phyloP scores from a whole-genome alignment of 2,888 invertebrate species.

The Gymnosoma rotundatum region DNA sequence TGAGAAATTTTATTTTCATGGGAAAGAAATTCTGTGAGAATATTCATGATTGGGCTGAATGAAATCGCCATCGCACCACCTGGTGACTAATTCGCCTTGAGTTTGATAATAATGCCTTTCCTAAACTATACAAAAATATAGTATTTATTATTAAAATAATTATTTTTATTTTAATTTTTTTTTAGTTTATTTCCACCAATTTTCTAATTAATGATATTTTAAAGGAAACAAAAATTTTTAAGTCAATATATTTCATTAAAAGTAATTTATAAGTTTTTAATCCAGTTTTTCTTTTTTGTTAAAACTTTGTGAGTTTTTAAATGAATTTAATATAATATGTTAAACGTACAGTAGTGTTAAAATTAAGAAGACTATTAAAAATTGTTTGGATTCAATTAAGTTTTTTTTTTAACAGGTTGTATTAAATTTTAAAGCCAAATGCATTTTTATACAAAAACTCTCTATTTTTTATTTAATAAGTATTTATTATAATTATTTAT shows the following conservation, averaged over 20 bases:
- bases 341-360: constrained; percentile 65
- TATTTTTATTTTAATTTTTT: constrained; percentile 47
- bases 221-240: constrained; percentile 57
- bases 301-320: constrained; percentile 28
- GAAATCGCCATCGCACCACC: no score
- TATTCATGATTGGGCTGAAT: no score
- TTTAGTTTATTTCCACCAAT: constrained; percentile 64
- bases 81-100: no score
- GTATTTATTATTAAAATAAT: constrained; percentile 54
- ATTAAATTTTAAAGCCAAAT: constrained; percentile 64
- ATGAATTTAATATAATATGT: constrained; percentile 43
- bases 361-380: constrained; percentile 53
- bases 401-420: constrained; percentile 64
- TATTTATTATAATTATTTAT: constrained; percentile 52
- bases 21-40: no score
- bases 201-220: constrained; percentile 66
- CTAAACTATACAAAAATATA: constrained; percentile 43
- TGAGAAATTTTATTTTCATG: no score
- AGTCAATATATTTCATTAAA: constrained; percentile 52
- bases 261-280: constrained; percentile 41
- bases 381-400: constrained; percentile 52
- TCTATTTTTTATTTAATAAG: constrained; percentile 54
- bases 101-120: constrained; percentile 25
- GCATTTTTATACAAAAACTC: constrained; percentile 63
- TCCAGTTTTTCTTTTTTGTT: constrained; percentile 50